Base-by-base conservation (phyloP, 2,113 vertebrate genomes). In the Thomomys bottae region DNA sequence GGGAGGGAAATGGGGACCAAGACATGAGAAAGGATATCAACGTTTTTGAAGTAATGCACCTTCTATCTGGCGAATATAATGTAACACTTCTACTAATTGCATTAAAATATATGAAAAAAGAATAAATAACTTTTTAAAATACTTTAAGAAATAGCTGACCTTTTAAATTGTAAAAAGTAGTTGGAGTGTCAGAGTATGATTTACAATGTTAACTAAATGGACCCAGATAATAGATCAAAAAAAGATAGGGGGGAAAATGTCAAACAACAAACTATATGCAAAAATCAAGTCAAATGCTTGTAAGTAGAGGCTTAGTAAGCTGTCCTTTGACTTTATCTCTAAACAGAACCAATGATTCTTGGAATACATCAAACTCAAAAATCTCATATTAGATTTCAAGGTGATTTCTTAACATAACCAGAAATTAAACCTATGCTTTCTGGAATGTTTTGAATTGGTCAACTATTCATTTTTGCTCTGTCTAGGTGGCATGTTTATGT, bases 121-220 rank as follows among this genome's bases (percentile, higher is more conserved):
- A n/a, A n/a, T n/a, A n/a, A n/a, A n/a, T n/a, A n/a, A n/a, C n/a
- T 32, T 89, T 94, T 92, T 34, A 93, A 96, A 95, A 85, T 94
- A 76, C 67, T 95, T 94, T 95, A 73, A 79, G 71, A 78, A 88
- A 84, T 88, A 72, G 36, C 67, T 82, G 59, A 89, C 88, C 72
- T 96, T 93, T 95, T 76, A 87, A n/a, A 30, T 93, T 95, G 42
- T 38, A 84, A 95, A 88, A 90, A 64, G 8, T 49, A 91, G 84
- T 94, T 94, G 67, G 42, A 94, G 38, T 38, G 42, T 95, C 28
- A 76, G n/a, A n/a, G 24, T 84, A 49, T 68, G 70, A 87, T 87
- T 96, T 96, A 89, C 57, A 85, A 88, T 32, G 79, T 84, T 95
- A 94, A 89, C 75, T 91, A 94, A 96, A 93, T 80, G 70, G 49